Evolutionary conservation across 2,113 vertebrate genomes (phyloP).

Genomic region (Montifringilla adamsi): DNA sequence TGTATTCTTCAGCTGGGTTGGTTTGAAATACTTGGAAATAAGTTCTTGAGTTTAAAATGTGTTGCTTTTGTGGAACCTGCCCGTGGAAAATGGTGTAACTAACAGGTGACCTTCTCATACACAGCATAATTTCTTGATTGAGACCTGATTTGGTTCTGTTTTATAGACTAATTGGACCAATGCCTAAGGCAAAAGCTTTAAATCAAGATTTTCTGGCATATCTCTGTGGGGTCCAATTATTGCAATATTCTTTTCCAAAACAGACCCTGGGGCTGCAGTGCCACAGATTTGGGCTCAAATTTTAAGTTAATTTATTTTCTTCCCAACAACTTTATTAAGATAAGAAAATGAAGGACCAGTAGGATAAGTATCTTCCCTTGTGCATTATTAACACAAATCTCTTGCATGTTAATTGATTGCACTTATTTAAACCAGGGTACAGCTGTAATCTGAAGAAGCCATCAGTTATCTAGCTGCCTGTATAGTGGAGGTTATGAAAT

Average conservation of each 20-base stretch:
- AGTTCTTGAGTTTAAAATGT: neutral
- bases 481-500: neutral
- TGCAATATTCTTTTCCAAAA: neutral
- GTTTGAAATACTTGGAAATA: neutral
- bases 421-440: neutral
- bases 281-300: neutral
- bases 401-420: neutral
- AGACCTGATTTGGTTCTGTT: neutral
- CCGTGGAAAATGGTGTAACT: neutral
- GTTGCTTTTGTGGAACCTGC: neutral
- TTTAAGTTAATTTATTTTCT: neutral
- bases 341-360: neutral
- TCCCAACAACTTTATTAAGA: neutral
- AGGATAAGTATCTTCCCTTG: neutral
- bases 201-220: neutral
- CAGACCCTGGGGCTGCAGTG: neutral
- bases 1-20: neutral
- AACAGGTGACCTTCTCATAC: neutral
- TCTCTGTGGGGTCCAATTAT: slow-evolving; percentile 10
- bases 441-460: neutral
- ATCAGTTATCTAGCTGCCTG: neutral
- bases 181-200: neutral
- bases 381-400: neutral
- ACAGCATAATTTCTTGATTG: neutral
- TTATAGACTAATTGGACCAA: neutral